phyloP scores from a whole-genome alignment of 2,113 vertebrate species.

The Zootoca vivipara region DNA sequence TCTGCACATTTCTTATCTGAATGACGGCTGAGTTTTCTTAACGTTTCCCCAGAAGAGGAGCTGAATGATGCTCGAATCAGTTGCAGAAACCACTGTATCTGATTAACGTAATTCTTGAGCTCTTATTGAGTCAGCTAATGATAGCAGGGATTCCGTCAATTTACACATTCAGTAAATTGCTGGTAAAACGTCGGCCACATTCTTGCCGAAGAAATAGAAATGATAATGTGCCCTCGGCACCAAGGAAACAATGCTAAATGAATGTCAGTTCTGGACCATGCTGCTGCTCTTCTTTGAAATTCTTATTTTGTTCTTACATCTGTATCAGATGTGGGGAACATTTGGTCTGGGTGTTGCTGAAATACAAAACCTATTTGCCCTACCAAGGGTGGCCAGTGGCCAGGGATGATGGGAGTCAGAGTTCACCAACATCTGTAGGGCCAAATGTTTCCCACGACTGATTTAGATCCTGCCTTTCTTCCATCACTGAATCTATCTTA shows the following conservation, averaged over 20 bases:
- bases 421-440: too few species aligned
- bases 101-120: constrained; percentile 25
- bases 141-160: constrained; percentile 27
- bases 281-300: neutral
- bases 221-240: neutral
- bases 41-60: neutral
- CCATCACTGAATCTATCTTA: too few species aligned
- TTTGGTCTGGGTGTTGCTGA: too few species aligned
- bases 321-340: too few species aligned
- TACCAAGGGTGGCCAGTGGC: too few species aligned
- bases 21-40: neutral
- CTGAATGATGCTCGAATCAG: constrained; percentile 34
- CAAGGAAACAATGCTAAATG: neutral
- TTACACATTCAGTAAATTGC: constrained; percentile 2
- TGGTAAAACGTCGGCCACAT: neutral
- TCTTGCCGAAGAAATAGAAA: constrained; percentile 15
- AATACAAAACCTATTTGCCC: too few species aligned
- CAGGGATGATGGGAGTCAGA: too few species aligned
- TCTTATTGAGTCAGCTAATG: constrained; percentile 30
- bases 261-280: neutral
- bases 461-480: too few species aligned
- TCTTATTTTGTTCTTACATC: too few species aligned
- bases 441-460: too few species aligned
- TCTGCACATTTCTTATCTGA: neutral
- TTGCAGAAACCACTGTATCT: neutral